Percentiles rank a stretch among this genome's conserved stretches.
Evolutionary conservation across 2,113 vertebrate genomes (phyloP).

Genomic region (Danionella cerebrum): DNA sequence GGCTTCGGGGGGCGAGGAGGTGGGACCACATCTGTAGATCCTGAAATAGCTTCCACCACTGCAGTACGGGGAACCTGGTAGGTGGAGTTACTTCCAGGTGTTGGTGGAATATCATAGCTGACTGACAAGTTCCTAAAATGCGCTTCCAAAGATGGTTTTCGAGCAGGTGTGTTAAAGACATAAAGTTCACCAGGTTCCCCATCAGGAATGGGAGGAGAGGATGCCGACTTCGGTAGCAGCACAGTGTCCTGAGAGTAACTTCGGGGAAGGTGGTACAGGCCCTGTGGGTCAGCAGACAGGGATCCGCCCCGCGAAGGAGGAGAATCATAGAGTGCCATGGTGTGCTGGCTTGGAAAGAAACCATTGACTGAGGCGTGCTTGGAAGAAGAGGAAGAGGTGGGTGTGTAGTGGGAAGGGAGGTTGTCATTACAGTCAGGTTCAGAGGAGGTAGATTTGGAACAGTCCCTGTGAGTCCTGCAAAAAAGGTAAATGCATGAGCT

Average conservation of each 20-base stretch:
- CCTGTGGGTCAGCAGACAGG: conserved; percentile 63
- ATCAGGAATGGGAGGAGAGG: conserved; percentile 65
- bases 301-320: conserved; percentile 73
- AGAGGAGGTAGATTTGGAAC: conserved; percentile 82
- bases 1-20: conserved; percentile 94
- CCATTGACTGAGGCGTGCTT: conserved; percentile 82
- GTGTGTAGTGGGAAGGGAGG: conserved; percentile 77
- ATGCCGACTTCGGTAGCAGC: conserved; percentile 73
- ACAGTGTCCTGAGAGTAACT: conserved; percentile 90
- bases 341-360: conserved; percentile 67
- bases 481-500: conserved; percentile 3
- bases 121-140: conserved; percentile 82
- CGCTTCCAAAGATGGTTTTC: conserved; percentile 72
- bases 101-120: conserved; percentile 91
- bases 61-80: conserved; percentile 85
- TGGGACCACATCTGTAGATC: conserved; percentile 74
- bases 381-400: conserved; percentile 64
- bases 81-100: conserved; percentile 81
- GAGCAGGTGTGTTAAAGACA: conserved; percentile 73
- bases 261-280: conserved; percentile 84
- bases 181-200: conserved; percentile 73
- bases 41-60: conserved; percentile 52
- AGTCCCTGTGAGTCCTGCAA: conserved; percentile 74
- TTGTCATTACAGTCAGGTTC: conserved; percentile 98
- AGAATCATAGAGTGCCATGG: conserved; percentile 76